Percentiles rank a stretch among this genome's conserved stretches.
phyloP scores from a whole-genome alignment of 2,797 vertebrate genomes.

The Emydoidea blandingii region DNA sequence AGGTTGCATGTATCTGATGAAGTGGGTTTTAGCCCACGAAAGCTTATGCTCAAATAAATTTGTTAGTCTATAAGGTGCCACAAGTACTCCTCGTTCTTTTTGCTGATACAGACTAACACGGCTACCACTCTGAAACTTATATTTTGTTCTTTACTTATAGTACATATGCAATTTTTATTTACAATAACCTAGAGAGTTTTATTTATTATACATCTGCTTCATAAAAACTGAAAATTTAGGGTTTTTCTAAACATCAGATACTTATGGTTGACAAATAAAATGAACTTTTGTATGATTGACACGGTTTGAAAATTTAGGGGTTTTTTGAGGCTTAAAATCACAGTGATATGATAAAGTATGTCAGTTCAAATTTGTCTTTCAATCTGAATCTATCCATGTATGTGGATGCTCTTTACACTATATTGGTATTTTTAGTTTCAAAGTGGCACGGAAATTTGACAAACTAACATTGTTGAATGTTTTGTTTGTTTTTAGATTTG shows the following conservation, averaged over 20 bases:
- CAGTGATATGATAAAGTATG: conserved; percentile 6
- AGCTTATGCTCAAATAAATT: no score
- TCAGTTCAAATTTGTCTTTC: not conserved
- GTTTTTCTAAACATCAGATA: not conserved
- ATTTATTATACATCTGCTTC: not conserved
- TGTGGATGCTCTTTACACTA: not conserved
- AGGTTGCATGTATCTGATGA: no score
- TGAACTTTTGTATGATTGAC: not conserved
- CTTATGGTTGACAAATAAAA: not conserved
- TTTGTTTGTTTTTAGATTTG: not conserved
- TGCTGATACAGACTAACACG: no score
- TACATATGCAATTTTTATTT: rapidly evolving
- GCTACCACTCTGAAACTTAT: not conserved
- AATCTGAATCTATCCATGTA: conserved; percentile 14
- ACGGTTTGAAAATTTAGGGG: not conserved
- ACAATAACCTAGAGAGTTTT: not conserved
- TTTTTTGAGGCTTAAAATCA: conserved; percentile 7
- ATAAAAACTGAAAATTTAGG: not conserved
- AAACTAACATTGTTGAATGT: not conserved
- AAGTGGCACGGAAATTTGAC: not conserved
- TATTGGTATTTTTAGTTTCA: not conserved
- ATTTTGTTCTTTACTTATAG: not conserved
- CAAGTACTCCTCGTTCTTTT: no score
- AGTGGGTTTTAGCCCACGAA: no score
- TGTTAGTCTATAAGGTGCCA: no score